Percentiles rank a stretch among this genome's conserved stretches.
Evolutionary conservation across 2,888 invertebrate species (phyloP).

Genomic region (Phrixothrix hirtus): DNA sequence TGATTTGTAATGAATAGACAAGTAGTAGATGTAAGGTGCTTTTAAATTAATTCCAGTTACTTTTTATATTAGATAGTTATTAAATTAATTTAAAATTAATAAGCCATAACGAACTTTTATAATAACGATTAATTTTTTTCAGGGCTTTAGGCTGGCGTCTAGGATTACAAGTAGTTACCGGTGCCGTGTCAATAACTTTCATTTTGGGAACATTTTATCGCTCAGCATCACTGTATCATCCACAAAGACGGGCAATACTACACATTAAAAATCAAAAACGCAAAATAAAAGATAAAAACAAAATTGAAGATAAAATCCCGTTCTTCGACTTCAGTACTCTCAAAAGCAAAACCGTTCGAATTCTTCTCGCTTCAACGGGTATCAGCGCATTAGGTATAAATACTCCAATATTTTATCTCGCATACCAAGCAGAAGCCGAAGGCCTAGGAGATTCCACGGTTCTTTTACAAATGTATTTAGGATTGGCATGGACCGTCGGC

Average conservation of each 20-base stretch:
- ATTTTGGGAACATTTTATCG: conserved; percentile 86
- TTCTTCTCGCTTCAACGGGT: conserved; percentile 78
- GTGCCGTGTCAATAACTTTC: conserved; percentile 79
- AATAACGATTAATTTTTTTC: conserved; percentile 49
- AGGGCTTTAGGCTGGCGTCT: conserved; percentile 81
- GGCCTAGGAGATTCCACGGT: conserved; percentile 60
- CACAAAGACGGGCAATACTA: conserved; percentile 81
- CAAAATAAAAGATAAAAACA: conserved; percentile 79
- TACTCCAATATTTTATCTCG: conserved; percentile 82
- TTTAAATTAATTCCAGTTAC: no score
- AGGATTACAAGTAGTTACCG: conserved; percentile 84
- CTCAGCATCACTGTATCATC: conserved; percentile 86
- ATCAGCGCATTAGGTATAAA: conserved; percentile 82
- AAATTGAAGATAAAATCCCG: conserved; percentile 75
- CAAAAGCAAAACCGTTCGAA: conserved; percentile 81
- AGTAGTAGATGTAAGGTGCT: no score
- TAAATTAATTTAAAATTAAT: no score
- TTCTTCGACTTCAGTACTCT: conserved; percentile 87
- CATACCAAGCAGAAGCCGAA: conserved; percentile 78
- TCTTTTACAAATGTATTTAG: conserved; percentile 66
- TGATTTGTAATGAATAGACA: no score
- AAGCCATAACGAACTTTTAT: no score
- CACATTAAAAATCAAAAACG: conserved; percentile 88
- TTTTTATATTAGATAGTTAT: no score
- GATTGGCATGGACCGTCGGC: conserved; percentile 81